These are phyloP conservation scores for Bucco capensis DNA, from an alignment of 2,113 vertebrate species.

Conservation along the genomic window DNA sequence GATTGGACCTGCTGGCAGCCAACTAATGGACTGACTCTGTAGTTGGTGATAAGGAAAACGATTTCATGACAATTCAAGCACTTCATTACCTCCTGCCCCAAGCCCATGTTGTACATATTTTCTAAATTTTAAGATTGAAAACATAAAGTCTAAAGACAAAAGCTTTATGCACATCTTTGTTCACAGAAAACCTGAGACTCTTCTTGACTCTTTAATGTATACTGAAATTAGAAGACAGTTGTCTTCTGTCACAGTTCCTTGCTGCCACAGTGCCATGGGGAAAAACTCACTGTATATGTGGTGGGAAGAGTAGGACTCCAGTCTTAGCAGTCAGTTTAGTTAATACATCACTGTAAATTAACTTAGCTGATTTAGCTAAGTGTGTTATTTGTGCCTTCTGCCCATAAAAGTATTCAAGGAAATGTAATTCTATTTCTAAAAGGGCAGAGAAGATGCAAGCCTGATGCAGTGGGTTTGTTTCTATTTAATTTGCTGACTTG, in stretches of 20 bases:
- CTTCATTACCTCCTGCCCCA: background rate
- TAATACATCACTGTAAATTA: background rate
- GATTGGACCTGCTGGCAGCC: background rate
- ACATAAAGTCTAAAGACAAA: background rate
- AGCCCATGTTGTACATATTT: background rate
- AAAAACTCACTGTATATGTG: background rate
- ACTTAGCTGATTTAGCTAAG: background rate
- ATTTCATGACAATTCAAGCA: background rate
- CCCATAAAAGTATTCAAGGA: background rate
- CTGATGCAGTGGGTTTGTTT: background rate
- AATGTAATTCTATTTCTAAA: background rate
- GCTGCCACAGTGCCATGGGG: background rate
- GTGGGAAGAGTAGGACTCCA: background rate
- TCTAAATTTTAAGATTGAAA: background rate
- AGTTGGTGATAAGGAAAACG: conserved; percentile 29
- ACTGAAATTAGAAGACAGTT: background rate
- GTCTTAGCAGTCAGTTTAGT: background rate
- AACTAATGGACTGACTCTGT: conserved; percentile 11
- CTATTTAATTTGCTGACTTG: background rate
- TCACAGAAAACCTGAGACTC: background rate
- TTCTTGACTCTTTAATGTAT: background rate
- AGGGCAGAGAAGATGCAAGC: background rate
- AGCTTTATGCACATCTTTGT: background rate
- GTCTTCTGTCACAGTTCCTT: background rate
- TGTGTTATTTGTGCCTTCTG: background rate